Percentiles rank a stretch among this genome's conserved stretches.
Evolutionary conservation across 2,888 invertebrate genomes (phyloP).

Genomic region (Drosophila birchii): DNA sequence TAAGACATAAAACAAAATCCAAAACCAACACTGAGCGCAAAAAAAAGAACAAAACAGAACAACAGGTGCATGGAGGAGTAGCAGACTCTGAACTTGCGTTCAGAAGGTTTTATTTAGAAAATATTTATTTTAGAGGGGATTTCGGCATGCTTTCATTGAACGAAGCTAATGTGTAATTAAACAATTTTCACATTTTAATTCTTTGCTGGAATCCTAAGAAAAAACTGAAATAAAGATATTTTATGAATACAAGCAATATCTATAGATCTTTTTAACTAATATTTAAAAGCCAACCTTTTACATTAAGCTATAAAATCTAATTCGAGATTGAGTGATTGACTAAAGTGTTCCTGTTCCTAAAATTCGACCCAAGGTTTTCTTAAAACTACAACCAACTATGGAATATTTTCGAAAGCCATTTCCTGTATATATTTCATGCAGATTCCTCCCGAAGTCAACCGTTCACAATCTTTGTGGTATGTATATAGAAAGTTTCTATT

Average conservation of each 20-base stretch:
- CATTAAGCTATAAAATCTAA: no score
- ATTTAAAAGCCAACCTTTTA: no score
- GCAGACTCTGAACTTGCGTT: conserved; percentile 10
- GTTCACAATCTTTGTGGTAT: background rate
- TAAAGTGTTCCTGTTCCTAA: no score
- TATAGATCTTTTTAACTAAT: no score
- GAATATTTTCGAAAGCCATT: background rate
- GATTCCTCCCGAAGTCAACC: background rate
- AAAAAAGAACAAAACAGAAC: conserved; percentile 20
- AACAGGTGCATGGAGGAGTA: conserved; percentile 24
- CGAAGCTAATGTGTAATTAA: background rate
- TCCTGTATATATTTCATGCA: no score
- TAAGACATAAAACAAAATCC: conserved; percentile 45
- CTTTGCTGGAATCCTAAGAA: background rate
- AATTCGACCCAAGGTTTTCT: no score
- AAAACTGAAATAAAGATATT: background rate
- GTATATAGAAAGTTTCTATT: background rate
- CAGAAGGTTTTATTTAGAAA: conserved; percentile 12
- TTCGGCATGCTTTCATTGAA: background rate
- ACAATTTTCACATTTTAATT: background rate
- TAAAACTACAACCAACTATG: no score
- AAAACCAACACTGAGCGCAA: conserved; percentile 42
- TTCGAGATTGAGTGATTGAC: no score
- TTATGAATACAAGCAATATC: no score
- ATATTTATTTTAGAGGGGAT: background rate